Base-by-base conservation (phyloP, 2,888 invertebrate genomes). In the Dolichomitus sp. region DNA sequence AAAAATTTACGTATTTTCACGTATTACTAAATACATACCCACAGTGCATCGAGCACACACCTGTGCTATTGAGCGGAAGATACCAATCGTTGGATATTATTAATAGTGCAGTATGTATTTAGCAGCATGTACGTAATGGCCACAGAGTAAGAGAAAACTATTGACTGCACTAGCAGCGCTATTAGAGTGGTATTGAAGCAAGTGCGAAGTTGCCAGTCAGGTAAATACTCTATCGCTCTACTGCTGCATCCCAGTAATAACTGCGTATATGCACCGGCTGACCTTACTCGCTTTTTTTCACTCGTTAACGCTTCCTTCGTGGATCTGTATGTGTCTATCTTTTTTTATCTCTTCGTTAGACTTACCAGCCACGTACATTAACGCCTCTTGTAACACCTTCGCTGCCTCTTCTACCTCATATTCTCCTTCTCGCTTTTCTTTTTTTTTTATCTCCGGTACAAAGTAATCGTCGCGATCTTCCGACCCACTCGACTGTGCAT, bases 171-270 rank as follows among this genome's bases (percentile, higher is more conserved):
- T 4, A 6, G 23, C 30, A 33, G 4, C 17, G 33, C 19, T 27
- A 74, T 17, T 23, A n/a, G 33, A 63, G 50, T 52, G 33, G 23
- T 37, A 63, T 23, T 40, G 37, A 74, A 27, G 63, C 50, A 27
- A 50, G 74, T 63, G 74, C 73, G 19, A 63, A 73, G 61, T 73
- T 63, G 50, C 37, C 37, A 30, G 33, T 27, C 27, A 74, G 74
- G 40, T 40, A 74, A 63, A 74, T 37, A 63, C 52, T 27, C 23
- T 74, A 27, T 63, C 74, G 37, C n/a, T n/a, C 23, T 19, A 37
- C 9, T 37, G 12, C 33, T 50, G 12, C 33, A 37, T 50, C 63
- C 50, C 74, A 27, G 23, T 63, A 63, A 74, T 52, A 63, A 52
- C 50, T 30, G 74, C 63, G 40, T 42, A 73, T 19, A 9, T 37